These are phyloP conservation scores for Antechinus stuartii DNA, from an alignment of 2,113 vertebrate genomes.

Conservation along the genomic window DNA sequence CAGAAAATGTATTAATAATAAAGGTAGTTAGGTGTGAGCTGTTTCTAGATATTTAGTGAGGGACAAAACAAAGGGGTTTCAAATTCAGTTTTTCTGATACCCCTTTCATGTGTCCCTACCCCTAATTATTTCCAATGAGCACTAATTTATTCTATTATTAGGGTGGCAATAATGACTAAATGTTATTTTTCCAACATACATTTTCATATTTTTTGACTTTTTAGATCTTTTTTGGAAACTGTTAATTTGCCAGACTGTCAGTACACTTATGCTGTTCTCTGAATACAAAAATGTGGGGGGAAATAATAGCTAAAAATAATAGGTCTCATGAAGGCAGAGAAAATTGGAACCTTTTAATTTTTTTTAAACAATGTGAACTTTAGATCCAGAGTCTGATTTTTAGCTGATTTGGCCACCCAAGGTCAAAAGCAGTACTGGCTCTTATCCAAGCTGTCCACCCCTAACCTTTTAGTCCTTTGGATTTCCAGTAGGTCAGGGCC, in stretches of 20 bases:
- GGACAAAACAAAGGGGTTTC: conserved; percentile 26
- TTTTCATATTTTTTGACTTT: conserved; percentile 60
- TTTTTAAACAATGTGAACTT: conserved; percentile 20
- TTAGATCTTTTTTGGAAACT: conserved; percentile 62
- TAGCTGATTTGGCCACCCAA: conserved; percentile 51
- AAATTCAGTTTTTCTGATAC: conserved; percentile 56
- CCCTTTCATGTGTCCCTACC: conserved; percentile 21
- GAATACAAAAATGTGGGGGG: conserved; percentile 62
- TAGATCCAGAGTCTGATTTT: conserved; percentile 47
- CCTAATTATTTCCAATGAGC: conserved; percentile 48
- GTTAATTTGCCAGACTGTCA: conserved; percentile 64
- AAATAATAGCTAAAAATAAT: conserved; percentile 61
- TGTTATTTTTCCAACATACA: conserved; percentile 52
- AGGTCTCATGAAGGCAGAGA: conserved; percentile 57
- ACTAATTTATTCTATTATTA: conserved; percentile 62
- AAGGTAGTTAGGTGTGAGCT: conserved; percentile 40
- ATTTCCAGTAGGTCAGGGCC: conserved; percentile 59
- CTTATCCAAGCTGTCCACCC: conserved; percentile 64
- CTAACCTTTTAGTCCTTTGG: conserved; percentile 51
- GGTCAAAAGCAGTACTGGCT: conserved; percentile 57
- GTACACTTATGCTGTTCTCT: conserved; percentile 52
- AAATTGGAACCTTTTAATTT: conserved; percentile 42
- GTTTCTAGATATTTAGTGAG: conserved; percentile 10
- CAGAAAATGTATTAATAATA: conserved; percentile 10
- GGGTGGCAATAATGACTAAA: conserved; percentile 46